phyloP scores from a whole-genome alignment of 2,888 invertebrate species.

The Acanthosepion pharaonis region DNA sequence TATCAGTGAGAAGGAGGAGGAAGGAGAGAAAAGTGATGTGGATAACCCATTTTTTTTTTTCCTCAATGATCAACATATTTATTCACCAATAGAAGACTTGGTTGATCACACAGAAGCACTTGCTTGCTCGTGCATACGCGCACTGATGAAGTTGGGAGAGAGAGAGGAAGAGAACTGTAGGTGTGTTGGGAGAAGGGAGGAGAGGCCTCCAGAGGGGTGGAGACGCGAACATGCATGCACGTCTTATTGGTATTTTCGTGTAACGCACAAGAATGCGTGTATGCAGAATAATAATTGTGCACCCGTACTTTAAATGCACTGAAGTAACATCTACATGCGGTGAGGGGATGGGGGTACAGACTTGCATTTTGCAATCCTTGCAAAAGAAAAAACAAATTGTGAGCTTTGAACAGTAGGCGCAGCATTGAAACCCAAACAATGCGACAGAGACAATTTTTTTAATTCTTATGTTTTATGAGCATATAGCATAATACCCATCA shows the following conservation, averaged over 20 bases:
- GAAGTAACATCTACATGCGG: not conserved
- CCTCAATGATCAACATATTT: not conserved
- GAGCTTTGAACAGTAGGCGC: not conserved
- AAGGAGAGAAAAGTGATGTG: not conserved
- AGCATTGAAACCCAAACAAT: not conserved
- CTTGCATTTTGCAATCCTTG: not conserved
- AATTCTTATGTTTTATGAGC: too few species aligned
- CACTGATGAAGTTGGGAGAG: not conserved
- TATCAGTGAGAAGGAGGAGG: not conserved
- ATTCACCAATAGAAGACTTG: constrained; percentile 10
- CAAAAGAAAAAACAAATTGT: not conserved
- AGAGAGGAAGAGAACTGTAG: not conserved
- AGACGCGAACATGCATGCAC: not conserved
- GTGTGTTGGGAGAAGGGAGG: not conserved
- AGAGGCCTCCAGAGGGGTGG: not conserved
- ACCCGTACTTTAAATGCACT: not conserved
- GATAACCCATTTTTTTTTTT: not conserved
- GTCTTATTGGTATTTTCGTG: not conserved
- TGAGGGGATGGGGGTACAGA: not conserved
- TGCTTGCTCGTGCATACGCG: not conserved
- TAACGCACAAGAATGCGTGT: not conserved
- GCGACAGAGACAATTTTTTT: not conserved
- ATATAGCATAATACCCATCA: too few species aligned
- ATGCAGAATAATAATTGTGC: not conserved
- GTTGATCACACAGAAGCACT: not conserved